Conservation (phyloP, 2,113 vertebrate species). For the Leptobrachium ailaonicum region DNA sequence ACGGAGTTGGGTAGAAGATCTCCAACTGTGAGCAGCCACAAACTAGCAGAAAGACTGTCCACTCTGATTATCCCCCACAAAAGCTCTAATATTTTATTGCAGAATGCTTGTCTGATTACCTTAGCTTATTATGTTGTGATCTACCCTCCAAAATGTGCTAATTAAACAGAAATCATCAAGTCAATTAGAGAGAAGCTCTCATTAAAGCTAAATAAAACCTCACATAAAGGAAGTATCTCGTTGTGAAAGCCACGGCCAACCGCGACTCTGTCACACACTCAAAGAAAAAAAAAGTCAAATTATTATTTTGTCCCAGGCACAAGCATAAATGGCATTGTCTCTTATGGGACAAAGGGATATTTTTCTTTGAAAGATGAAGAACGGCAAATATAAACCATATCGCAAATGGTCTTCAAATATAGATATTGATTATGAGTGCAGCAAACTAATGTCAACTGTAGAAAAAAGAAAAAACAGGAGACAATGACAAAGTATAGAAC, state of each 20-base stretch:
- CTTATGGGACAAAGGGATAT: not conserved
- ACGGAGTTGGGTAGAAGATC: conserved; percentile 54
- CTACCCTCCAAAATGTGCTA: conserved; percentile 69
- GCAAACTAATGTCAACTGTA: too few species aligned
- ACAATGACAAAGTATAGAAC: too few species aligned
- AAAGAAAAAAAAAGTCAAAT: not conserved
- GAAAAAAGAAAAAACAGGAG: too few species aligned
- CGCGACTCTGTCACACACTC: conserved; percentile 48
- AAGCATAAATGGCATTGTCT: not conserved
- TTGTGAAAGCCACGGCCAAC: conserved; percentile 56
- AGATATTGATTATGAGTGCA: too few species aligned
- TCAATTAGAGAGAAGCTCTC: conserved; percentile 67
- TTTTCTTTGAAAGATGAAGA: too few species aligned
- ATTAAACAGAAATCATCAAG: conserved; percentile 74
- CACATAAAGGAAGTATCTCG: conserved; percentile 50
- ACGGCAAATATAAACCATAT: too few species aligned
- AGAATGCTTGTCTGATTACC: conserved; percentile 67
- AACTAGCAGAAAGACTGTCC: conserved; percentile 64
- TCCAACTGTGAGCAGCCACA: conserved; percentile 59
- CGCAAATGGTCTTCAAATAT: too few species aligned
- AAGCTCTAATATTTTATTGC: conserved; percentile 61
- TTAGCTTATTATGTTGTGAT: conserved; percentile 67
- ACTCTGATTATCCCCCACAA: conserved; percentile 66
- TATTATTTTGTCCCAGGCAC: conserved; percentile 8
- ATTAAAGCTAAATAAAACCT: conserved; percentile 62